Evolutionary conservation across 1,140 invertebrate genomes (phyloP).

Genomic region (Drosophila melanogaster): DNA sequence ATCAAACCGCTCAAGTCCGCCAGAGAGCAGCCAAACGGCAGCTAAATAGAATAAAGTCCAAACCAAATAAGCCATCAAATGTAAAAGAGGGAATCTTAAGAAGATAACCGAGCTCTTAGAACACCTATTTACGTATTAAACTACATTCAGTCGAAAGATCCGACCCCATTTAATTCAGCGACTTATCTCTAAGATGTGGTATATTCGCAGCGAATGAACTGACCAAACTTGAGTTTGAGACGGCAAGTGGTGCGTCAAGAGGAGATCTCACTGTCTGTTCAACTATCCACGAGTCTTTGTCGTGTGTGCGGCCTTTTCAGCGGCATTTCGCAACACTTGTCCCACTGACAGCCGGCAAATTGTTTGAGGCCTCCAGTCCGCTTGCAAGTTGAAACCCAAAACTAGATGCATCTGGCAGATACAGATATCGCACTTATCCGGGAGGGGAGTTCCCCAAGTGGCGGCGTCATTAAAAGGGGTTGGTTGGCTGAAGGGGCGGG

Average conservation of each 20-base stretch:
- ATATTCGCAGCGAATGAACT: conserved; percentile 29
- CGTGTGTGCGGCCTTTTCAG: conserved; percentile 38
- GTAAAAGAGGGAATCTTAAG: neutral
- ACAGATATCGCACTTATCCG: conserved; percentile 2
- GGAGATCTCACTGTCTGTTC: conserved; percentile 11
- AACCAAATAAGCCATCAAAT: conserved; percentile 52
- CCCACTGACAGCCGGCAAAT: conserved; percentile 56
- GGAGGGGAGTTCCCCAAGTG: neutral
- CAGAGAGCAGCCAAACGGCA: conserved; percentile 12
- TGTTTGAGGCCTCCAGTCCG: conserved; percentile 22
- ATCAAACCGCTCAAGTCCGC: conserved; percentile 35
- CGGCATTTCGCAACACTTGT: conserved; percentile 64
- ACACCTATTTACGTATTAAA: too few species aligned
- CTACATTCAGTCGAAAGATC: too few species aligned
- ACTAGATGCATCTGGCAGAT: conserved; percentile 40
- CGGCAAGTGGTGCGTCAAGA: conserved; percentile 35
- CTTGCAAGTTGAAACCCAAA: neutral
- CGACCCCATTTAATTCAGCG: neutral
- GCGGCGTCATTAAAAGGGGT: neutral
- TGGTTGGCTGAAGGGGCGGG: neutral
- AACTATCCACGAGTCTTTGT: too few species aligned
- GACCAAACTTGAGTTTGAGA: conserved; percentile 64
- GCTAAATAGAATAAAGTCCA: conserved; percentile 64
- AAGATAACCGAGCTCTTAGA: too few species aligned
- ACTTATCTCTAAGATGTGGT: conserved; percentile 20